Percentiles rank a stretch among this genome's conserved stretches.
phyloP scores from a whole-genome alignment of 1,140 invertebrate species.

The Eriosoma lanigerum region DNA sequence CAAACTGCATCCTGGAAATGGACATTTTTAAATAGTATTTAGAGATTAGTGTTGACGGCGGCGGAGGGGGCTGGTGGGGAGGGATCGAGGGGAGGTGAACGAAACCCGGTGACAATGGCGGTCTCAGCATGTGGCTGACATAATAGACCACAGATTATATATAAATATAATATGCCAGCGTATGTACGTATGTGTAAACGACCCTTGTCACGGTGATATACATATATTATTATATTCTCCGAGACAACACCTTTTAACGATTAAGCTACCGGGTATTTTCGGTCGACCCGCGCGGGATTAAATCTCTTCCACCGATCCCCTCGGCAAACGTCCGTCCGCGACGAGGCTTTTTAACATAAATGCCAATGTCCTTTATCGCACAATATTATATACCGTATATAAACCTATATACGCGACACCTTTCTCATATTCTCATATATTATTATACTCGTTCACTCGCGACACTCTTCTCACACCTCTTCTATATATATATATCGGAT shows the following conservation, averaged over 20 bases:
- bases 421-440: background rate
- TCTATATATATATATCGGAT: background rate
- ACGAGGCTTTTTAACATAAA: constrained; percentile 28
- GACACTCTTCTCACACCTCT: background rate
- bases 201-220: constrained; percentile 39
- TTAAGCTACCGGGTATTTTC: constrained; percentile 50
- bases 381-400: background rate
- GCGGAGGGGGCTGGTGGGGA: too few species aligned
- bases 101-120: constrained; percentile 48
- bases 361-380: constrained; percentile 38
- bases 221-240: constrained; percentile 3
- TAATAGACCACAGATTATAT: constrained; percentile 31
- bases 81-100: constrained; percentile 43
- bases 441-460: background rate
- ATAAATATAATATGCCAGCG: constrained; percentile 20
- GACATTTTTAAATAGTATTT: constrained; percentile 52
- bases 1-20: constrained; percentile 49
- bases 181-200: background rate
- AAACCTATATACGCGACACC: background rate
- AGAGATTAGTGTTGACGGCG: constrained; percentile 50
- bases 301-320: constrained; percentile 4
- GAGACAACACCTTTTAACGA: constrained; percentile 51
- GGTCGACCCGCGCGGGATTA: constrained; percentile 33
- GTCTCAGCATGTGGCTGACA: constrained; percentile 51
- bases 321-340: background rate